Conservation (phyloP, 2,888 invertebrate species). For the Patella depressa region DNA sequence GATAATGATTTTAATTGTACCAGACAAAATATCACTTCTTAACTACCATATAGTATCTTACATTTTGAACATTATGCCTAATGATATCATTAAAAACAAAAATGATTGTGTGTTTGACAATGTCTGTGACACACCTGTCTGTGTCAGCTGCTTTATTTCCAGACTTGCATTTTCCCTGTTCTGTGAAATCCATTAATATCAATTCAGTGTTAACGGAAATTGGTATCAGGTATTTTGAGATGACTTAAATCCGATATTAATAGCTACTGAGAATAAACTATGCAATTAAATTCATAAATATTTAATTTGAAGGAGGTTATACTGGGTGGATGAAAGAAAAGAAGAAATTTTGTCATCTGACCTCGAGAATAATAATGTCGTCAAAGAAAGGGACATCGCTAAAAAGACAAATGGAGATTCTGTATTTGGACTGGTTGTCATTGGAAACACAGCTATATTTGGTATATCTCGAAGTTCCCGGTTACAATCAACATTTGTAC, state of each 20-base stretch:
- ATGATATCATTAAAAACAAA: too few species aligned
- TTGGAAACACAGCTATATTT: constrained; percentile 58
- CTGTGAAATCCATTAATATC: neutral
- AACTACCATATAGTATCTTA: too few species aligned
- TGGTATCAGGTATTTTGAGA: too few species aligned
- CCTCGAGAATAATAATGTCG: constrained; percentile 49
- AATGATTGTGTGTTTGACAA: too few species aligned
- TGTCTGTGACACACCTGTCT: too few species aligned
- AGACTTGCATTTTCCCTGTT: neutral
- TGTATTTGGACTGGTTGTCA: constrained; percentile 57
- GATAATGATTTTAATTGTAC: too few species aligned
- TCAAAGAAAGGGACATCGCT: constrained; percentile 45
- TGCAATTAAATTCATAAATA: too few species aligned
- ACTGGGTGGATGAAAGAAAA: constrained; percentile 63
- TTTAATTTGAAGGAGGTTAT: constrained; percentile 48
- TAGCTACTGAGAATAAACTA: too few species aligned
- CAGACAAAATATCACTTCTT: too few species aligned
- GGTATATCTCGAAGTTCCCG: constrained; percentile 55
- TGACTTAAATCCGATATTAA: too few species aligned
- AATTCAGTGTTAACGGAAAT: neutral
- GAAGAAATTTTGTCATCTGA: constrained; percentile 55
- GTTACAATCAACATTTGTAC: constrained; percentile 47
- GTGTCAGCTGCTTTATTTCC: too few species aligned
- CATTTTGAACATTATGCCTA: too few species aligned
- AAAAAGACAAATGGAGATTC: constrained; percentile 44